These are phyloP conservation scores for Saccopteryx leptura DNA, from an alignment of 2,113 vertebrate genomes.

Conservation along the genomic window DNA sequence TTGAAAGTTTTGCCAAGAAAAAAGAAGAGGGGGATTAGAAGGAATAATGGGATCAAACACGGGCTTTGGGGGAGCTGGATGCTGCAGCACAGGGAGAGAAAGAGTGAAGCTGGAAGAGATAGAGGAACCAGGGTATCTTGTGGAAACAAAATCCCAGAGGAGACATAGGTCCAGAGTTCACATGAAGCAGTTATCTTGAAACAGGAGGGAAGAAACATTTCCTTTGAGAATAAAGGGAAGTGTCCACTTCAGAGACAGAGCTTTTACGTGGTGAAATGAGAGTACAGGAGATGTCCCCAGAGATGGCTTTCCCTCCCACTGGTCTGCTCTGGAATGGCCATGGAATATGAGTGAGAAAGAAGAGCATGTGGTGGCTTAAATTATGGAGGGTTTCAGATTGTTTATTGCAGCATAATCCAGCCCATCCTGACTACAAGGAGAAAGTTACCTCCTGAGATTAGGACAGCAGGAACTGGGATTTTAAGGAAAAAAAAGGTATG, in stretches of 20 bases:
- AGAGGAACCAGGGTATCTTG: neutral
- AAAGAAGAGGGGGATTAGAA: neutral
- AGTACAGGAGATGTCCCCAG: conserved; percentile 33
- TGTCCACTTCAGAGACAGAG: conserved; percentile 24
- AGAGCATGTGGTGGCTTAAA: conserved; percentile 55
- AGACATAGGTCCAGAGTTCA: conserved; percentile 40
- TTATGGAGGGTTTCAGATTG: conserved; percentile 46
- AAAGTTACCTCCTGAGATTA: conserved; percentile 41
- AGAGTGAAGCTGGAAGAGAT: neutral
- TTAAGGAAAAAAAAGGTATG: conserved; percentile 44
- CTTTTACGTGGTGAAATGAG: conserved; percentile 62
- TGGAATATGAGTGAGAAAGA: neutral
- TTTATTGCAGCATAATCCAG: conserved; percentile 49
- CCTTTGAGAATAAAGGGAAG: conserved; percentile 63
- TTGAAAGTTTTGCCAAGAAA: neutral
- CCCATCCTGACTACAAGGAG: conserved; percentile 54
- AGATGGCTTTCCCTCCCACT: conserved; percentile 54
- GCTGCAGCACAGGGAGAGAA: neutral
- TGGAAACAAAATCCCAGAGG: conserved; percentile 60
- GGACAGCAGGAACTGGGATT: neutral
- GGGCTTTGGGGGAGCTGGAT: neutral
- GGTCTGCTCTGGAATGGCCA: conserved; percentile 58
- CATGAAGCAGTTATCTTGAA: conserved; percentile 67
- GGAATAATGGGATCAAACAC: neutral
- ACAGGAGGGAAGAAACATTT: conserved; percentile 58